These are phyloP conservation scores for Lampris incognitus DNA, from an alignment of 2,113 vertebrate species.

Conservation along the genomic window DNA sequence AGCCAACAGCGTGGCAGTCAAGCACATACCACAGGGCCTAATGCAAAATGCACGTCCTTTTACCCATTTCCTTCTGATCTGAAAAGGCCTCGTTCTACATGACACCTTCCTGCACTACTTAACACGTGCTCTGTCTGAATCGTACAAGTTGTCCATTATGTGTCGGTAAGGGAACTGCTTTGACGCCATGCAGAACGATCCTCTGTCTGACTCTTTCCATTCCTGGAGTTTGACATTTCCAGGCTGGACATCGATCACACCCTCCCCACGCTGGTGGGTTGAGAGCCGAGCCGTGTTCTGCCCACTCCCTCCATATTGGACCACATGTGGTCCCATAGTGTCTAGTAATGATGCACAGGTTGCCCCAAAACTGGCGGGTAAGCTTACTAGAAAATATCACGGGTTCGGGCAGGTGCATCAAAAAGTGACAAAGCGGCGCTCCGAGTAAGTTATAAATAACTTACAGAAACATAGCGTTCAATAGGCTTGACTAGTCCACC, in stretches of 20 bases:
- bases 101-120: conserved; percentile 51
- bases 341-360: too few relatives aligned
- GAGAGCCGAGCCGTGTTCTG: background rate
- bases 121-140: conserved; percentile 12
- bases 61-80: conserved; percentile 30
- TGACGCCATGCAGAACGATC: background rate
- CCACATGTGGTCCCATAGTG: background rate
- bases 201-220: conserved; percentile 19
- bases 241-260: conserved; percentile 27
- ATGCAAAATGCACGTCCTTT: background rate
- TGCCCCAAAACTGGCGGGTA: too few relatives aligned
- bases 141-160: conserved; percentile 13
- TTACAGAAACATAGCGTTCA: too few relatives aligned
- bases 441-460: too few relatives aligned
- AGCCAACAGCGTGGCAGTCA: too few relatives aligned
- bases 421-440: too few relatives aligned
- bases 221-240: conserved; percentile 43
- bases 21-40: too few relatives aligned
- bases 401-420: too few relatives aligned
- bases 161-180: conserved; percentile 8
- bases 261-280: background rate
- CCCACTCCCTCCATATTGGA: background rate
- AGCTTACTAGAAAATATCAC: too few relatives aligned
- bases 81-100: background rate
- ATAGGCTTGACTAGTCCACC: too few relatives aligned